These are phyloP conservation scores for Cassiopea andromeda DNA, from an alignment of 30 jellyfish, hydroid and myxozoan genomes.

Conservation along the genomic window DNA sequence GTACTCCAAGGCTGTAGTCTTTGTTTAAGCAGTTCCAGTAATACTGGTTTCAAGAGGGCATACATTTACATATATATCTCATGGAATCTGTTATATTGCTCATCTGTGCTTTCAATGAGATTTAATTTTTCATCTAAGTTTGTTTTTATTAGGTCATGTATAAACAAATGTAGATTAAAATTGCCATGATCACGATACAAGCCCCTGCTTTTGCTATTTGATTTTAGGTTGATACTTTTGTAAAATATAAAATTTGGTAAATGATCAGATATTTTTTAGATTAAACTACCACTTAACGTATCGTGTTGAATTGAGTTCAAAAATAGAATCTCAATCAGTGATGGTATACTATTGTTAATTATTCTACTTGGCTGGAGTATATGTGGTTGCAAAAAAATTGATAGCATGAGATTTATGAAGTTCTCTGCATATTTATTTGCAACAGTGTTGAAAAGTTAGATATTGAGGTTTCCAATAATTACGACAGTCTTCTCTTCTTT, in stretches of 20 bases:
- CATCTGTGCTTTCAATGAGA: no score
- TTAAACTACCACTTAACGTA: conserved; percentile 35
- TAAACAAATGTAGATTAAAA: conserved; percentile 8
- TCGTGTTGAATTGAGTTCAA: conserved; percentile 33
- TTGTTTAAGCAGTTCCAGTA: no score
- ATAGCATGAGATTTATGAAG: conserved; percentile 24
- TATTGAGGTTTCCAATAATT: conserved; percentile 43
- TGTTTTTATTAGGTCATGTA: conserved; percentile 16
- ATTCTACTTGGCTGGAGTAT: conserved; percentile 42
- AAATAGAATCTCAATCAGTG: conserved; percentile 38
- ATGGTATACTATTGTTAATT: neutral
- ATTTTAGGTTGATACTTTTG: conserved; percentile 2
- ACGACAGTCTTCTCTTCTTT: conserved; percentile 31
- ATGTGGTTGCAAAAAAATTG: neutral
- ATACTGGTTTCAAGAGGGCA: no score
- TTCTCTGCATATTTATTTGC: conserved; percentile 11
- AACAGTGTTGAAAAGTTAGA: conserved; percentile 22
- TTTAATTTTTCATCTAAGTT: neutral
- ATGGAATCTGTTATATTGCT: no score
- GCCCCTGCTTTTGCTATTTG: conserved; percentile 6
- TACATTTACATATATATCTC: no score
- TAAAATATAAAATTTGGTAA: conserved; percentile 36
- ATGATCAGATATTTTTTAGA: conserved; percentile 41
- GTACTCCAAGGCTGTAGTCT: no score
- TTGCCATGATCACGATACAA: conserved; percentile 31